Evolutionary conservation across 2,113 vertebrate genomes (phyloP).

Genomic region (Limnothrissa miodon): DNA sequence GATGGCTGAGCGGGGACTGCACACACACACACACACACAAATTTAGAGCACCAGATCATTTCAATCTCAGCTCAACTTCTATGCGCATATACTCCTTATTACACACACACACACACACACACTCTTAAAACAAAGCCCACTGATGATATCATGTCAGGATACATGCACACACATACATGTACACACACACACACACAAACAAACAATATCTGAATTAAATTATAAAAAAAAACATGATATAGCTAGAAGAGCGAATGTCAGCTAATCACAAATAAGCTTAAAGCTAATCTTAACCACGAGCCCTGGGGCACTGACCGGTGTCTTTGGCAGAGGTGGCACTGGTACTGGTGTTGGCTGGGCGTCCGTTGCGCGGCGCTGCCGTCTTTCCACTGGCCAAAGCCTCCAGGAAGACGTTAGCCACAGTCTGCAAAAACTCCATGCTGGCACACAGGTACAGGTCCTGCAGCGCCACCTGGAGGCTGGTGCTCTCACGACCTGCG

Average conservation of each 20-base stretch:
- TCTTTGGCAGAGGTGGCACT: conserved; percentile 63
- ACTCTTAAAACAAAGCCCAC: no score
- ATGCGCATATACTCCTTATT: no score
- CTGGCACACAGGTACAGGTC: conserved; percentile 93
- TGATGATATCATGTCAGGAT: no score
- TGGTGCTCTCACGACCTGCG: conserved; percentile 78
- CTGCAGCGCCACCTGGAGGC: conserved; percentile 80
- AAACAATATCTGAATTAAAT: no score
- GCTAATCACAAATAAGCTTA: no score
- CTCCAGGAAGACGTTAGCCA: conserved; percentile 88
- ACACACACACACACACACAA: neutral
- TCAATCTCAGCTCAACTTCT: no score
- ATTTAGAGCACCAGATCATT: no score
- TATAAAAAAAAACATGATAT: neutral
- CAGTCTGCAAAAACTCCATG: conserved; percentile 92
- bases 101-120: neutral
- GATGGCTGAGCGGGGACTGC: conserved; percentile 61
- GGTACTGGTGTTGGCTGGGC: conserved; percentile 64
- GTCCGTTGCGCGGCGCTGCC: conserved; percentile 52
- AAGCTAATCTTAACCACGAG: neutral
- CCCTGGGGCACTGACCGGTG: conserved; percentile 67
- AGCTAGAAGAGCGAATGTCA: no score
- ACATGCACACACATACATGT: conserved; percentile 20
- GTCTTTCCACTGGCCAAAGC: conserved; percentile 74
- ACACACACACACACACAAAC: neutral